phyloP scores from a whole-genome alignment of 2,888 invertebrate genomes.

The Nemotelus pantherinus region DNA sequence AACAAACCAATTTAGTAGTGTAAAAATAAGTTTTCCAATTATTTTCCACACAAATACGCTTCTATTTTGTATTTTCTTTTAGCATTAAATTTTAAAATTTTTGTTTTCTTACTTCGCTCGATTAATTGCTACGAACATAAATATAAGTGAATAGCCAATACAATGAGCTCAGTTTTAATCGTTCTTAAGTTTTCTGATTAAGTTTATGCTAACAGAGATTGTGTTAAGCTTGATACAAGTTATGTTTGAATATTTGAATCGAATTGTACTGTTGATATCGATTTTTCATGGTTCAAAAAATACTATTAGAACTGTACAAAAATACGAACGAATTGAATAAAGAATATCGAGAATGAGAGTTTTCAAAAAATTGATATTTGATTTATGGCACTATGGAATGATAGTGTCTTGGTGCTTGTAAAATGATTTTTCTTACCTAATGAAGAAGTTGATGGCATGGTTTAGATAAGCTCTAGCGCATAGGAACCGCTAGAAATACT shows the following conservation, averaged over 20 bases:
- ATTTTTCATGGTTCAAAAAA: not conserved
- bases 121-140: too few relatives aligned
- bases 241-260: not conserved
- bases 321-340: not conserved
- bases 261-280: not conserved
- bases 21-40: not conserved
- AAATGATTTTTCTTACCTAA: too few relatives aligned
- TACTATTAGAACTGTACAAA: not conserved
- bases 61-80: conserved; percentile 5
- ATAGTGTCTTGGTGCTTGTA: too few relatives aligned
- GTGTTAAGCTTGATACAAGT: not conserved
- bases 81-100: not conserved
- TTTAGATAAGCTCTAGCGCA: too few relatives aligned
- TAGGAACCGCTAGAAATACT: too few relatives aligned
- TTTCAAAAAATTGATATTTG: too few relatives aligned
- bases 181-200: conserved; percentile 5
- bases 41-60: conserved; percentile 8
- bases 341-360: too few relatives aligned
- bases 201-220: not conserved
- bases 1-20: not conserved
- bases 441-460: too few relatives aligned
- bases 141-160: too few relatives aligned
- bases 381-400: too few relatives aligned
- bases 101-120: not conserved
- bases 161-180: not conserved